Conservation (phyloP, 2,113 vertebrate species). For the Hemiscyllium ocellatum region DNA sequence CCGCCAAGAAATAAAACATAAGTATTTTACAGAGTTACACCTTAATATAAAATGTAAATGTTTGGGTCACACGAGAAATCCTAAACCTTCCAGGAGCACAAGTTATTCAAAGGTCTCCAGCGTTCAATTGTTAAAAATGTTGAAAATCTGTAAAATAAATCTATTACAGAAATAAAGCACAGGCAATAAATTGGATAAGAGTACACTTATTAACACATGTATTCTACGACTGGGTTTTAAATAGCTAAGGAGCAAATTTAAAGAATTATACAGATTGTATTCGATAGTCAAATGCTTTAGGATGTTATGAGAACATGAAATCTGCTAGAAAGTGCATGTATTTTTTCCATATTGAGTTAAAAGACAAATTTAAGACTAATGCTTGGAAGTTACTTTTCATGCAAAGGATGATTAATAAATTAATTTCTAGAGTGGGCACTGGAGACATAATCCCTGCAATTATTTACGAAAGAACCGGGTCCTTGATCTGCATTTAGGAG, state of each 20-base stretch:
- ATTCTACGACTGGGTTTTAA: background rate
- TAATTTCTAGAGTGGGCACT: background rate
- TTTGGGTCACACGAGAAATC: background rate
- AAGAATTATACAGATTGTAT: background rate
- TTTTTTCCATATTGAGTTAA: background rate
- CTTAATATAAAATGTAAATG: background rate
- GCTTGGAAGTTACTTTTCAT: background rate
- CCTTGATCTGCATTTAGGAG: too few relatives aligned
- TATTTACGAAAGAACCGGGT: background rate
- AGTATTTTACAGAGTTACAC: background rate
- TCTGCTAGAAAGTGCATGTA: background rate
- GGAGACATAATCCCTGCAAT: background rate
- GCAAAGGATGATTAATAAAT: background rate
- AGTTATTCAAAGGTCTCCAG: background rate
- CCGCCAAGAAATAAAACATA: background rate
- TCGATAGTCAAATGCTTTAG: background rate
- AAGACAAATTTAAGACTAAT: background rate
- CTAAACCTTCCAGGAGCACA: background rate
- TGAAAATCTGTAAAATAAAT: background rate
- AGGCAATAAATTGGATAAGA: conserved; percentile 37
- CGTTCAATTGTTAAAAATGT: background rate
- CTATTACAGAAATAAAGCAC: background rate
- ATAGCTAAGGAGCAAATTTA: background rate
- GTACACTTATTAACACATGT: background rate
- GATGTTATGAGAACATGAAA: background rate